Evolutionary conservation across 2,888 invertebrate genomes (phyloP), one percentile per base, ranked within the genome.

Genomic region (Frankliniella fusca): DNA sequence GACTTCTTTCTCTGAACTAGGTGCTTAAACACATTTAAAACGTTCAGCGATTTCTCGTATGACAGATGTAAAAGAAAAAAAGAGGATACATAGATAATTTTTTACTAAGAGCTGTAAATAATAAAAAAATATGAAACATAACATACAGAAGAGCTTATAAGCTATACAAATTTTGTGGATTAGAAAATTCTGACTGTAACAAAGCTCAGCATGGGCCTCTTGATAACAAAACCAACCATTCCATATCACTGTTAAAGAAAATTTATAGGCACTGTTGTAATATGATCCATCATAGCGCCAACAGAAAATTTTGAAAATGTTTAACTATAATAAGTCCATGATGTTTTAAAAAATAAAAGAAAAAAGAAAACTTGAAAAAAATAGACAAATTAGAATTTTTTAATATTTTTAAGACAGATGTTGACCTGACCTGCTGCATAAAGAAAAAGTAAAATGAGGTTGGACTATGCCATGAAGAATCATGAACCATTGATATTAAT

Each of bases 111-210:
- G 70, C 70, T 76, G 70, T 76, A 76, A 76, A 76, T 76, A 27
- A 76, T 76, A 76, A 76, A 76, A 76, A 76, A 76, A 76, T 76
- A 76, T 76, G 70, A 76, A 76, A 76, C 70, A 76, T 76, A 76
- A 76, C 70, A 76, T 27, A 27, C 70, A 76, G 70, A 76, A 11
- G 70, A 27, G 27, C 70, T 76, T 76, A 76, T 76, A 27, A 76
- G 38, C 38, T 38, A 27, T 3, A 76, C 11, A 76, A 76, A 27
- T 27, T 38, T 38, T 38, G 38, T 38, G 38, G n/a, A n/a, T n/a
- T 70, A 70, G 70, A 70, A 20, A 27, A 76, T 27, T 76, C 10
- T 76, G 70, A 76, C 70, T 76, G 27, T 12, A 76, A 76, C 27
- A 76, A 27, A 12, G 27, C 27, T 12, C 12, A 23, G 70, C 70